Base-by-base conservation (phyloP, 2,797 vertebrate genomes). In the Lycodopsis pacificus region DNA sequence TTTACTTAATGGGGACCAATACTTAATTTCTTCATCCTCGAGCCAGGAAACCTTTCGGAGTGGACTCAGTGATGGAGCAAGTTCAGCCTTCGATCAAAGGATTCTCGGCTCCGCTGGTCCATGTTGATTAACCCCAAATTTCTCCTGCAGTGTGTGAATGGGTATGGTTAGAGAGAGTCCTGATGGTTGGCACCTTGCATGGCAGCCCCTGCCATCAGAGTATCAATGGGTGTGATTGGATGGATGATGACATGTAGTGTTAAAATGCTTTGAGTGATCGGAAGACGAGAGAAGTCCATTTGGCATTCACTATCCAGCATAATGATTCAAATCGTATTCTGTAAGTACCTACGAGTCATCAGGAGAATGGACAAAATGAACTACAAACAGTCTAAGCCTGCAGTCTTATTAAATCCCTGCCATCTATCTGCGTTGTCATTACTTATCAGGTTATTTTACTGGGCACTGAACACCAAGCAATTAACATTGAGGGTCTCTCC, bases 401-500 rank as follows among this genome's bases (percentile, higher is more conserved):
- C 32, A 66, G 57, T 27, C 57, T 78, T 77, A 73, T 80, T 85
- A 76, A 80, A 73, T 77, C 36, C 38, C 49, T 53, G 73, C 30
- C 68, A 72, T 73, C 9, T 44, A 20, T 54, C 53, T 48, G 19
- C 10, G 9, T 15, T 46, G 42, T 66, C 22, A 79, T 75, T 73
- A 80, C 54, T 73, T 68, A 48, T 44, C 65, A 72, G 56, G 63
- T 64, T 81, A 8, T 77, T 82, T 71, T 38, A 67, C 59, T 79
- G 64, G 78, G 46, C 74, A 71, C 77, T 71, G 61, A 83, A 73
- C 79, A 84, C 82, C 49, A 75, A 80, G 84, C 75, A 88, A 91
- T 91, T 91, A 76, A 88, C 82, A 85, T 81, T 86, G 51, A 3
- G 15, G 75, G 57, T 76, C 76, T 75, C 68, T 59, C 48, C 25